phyloP scores from a whole-genome alignment of 37 sponge, comb jelly and placozoan genomes.

The Hexactinellida sp. region DNA sequence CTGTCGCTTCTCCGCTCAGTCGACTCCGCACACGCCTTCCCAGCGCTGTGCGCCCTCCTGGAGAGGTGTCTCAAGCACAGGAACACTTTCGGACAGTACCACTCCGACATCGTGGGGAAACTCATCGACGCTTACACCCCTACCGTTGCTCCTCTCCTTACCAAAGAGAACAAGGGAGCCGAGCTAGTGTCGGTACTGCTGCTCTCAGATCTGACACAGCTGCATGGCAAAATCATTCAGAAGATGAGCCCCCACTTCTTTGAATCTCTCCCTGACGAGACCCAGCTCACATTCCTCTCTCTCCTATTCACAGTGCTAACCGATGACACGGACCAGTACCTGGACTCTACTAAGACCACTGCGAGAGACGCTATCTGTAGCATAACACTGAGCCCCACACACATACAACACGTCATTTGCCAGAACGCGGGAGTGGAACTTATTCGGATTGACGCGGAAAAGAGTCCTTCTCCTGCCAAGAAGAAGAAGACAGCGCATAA shows the following conservation, averaged over 20 bases:
- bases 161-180: not conserved
- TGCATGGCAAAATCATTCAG: not conserved
- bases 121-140: slow-evolving; percentile 23
- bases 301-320: not conserved
- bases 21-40: not conserved
- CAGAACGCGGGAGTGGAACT: not conserved
- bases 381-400: not conserved
- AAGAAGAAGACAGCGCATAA: not conserved
- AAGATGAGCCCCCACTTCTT: not conserved
- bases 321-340: not conserved
- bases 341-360: not conserved
- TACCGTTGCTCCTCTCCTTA: slow-evolving; percentile 17
- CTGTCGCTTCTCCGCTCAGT: not conserved
- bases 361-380: not conserved
- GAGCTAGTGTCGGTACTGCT: not conserved
- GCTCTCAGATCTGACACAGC: not conserved
- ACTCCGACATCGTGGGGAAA: not conserved
- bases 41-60: not conserved
- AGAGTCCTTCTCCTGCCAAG: not conserved
- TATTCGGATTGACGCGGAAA: not conserved
- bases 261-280: not conserved
- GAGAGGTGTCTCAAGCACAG: not conserved
- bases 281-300: not conserved
- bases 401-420: not conserved
- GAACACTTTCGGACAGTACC: not conserved